Conservation (phyloP, 1,140 invertebrate genomes). For the Drosophila sechellia region DNA sequence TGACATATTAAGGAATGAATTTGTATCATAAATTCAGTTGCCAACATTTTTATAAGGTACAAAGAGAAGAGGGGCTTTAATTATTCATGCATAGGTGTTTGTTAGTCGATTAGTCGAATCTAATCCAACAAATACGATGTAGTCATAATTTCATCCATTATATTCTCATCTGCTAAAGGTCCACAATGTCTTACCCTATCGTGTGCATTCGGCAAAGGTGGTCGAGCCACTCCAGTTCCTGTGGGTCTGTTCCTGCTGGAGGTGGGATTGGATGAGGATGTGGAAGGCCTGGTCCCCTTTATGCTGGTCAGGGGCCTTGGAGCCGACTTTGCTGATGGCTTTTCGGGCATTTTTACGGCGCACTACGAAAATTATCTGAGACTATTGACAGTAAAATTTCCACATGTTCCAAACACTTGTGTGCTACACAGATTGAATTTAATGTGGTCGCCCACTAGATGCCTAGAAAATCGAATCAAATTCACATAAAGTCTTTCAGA, state of each 20-base stretch:
- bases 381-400: conserved; percentile 1
- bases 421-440: conserved; percentile 44
- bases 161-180: not conserved
- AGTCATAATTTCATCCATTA: too few species aligned
- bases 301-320: conserved; percentile 8
- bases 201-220: conserved; percentile 34
- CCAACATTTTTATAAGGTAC: too few species aligned
- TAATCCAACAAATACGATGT: too few species aligned
- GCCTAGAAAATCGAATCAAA: not conserved
- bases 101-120: not conserved
- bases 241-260: conserved; percentile 1
- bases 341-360: conserved; percentile 47
- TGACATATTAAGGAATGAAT: too few species aligned
- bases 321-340: conserved; percentile 11
- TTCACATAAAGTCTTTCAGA: conserved; percentile 21
- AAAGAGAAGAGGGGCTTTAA: too few species aligned
- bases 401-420: not conserved
- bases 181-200: conserved; percentile 41
- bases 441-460: conserved; percentile 50
- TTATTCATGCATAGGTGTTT: too few species aligned
- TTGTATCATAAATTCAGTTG: too few species aligned
- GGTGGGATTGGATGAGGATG: conserved; percentile 4
- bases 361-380: not conserved
- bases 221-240: conserved; percentile 12
- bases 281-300: conserved; percentile 1